A percentile compares a stretch with the other conserved stretches of the same genome.
phyloP scores from a whole-genome alignment of 2,888 invertebrate genomes.

The Acholoe squamosa region DNA sequence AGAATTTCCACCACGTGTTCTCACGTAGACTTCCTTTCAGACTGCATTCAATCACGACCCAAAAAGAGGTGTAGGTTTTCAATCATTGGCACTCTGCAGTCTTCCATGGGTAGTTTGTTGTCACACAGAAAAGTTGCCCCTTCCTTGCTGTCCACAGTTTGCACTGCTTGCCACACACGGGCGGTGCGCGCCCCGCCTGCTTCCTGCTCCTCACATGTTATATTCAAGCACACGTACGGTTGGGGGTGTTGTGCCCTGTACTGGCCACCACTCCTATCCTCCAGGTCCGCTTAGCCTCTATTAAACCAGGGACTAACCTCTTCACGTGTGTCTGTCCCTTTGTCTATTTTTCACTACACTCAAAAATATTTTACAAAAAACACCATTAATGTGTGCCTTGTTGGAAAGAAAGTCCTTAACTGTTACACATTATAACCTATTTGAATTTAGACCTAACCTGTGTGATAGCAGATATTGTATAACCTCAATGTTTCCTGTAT shows the following conservation, averaged over 20 bases:
- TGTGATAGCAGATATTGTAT: not conserved
- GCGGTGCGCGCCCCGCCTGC: not conserved
- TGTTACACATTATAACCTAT: not conserved
- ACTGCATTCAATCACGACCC: too few species aligned
- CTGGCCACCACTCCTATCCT: not conserved
- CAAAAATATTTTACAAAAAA: conserved; percentile 1
- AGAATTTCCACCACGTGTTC: too few species aligned
- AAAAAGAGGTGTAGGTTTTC: too few species aligned
- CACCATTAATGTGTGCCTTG: not conserved
- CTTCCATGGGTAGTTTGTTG: too few species aligned
- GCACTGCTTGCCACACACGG: not conserved
- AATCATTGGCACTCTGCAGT: too few species aligned
- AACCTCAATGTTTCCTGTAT: not conserved
- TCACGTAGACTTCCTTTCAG: too few species aligned
- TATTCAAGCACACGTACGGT: not conserved
- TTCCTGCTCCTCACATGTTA: not conserved
- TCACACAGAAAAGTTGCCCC: too few species aligned
- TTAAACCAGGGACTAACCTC: conserved; percentile 9
- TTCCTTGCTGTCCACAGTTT: not conserved
- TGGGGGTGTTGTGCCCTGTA: not conserved
- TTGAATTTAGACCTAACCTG: not conserved
- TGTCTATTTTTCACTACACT: not conserved
- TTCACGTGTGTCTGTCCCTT: not conserved
- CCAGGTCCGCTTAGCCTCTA: not conserved
- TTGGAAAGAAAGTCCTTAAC: not conserved